Evolutionary conservation across 2,888 invertebrate species (phyloP).

Genomic region (Vannuccia rotundouncinata): DNA sequence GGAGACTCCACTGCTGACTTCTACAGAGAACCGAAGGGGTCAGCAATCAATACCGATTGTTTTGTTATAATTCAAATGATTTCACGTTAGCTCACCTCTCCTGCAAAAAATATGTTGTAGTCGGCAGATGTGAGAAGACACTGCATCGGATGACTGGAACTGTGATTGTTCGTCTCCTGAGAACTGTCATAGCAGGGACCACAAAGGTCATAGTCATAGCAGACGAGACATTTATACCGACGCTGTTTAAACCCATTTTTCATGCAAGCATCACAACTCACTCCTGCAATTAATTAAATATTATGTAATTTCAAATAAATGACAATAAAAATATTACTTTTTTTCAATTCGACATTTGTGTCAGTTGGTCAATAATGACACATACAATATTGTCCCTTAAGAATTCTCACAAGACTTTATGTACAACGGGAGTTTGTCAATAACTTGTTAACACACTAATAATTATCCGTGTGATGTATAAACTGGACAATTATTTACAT

Average conservation of each 20-base stretch:
- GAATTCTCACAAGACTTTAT: no score
- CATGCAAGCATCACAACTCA: constrained; percentile 98
- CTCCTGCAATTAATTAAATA: no score
- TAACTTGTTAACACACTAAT: no score
- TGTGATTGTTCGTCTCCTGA: constrained; percentile 61
- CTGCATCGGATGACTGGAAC: constrained; percentile 95
- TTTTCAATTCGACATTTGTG: no score
- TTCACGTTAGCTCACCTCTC: constrained; percentile 38
- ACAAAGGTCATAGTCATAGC: constrained; percentile 98
- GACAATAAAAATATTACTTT: no score
- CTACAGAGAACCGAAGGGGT: not conserved
- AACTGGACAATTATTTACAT: no score
- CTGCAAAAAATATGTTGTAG: constrained; percentile 63
- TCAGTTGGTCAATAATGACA: no score
- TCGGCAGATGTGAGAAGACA: constrained; percentile 92
- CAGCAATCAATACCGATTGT: not conserved
- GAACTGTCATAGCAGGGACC: constrained; percentile 77
- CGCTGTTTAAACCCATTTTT: constrained; percentile 93
- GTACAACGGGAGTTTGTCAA: no score
- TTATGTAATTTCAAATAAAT: no score
- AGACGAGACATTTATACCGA: constrained; percentile 95
- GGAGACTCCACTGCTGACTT: constrained; percentile 16
- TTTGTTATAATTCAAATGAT: not conserved
- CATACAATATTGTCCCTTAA: no score
- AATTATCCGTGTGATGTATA: no score